These are phyloP conservation scores for Xyrauchen texanus DNA, from an alignment of 2,113 vertebrate genomes.

Conservation along the genomic window DNA sequence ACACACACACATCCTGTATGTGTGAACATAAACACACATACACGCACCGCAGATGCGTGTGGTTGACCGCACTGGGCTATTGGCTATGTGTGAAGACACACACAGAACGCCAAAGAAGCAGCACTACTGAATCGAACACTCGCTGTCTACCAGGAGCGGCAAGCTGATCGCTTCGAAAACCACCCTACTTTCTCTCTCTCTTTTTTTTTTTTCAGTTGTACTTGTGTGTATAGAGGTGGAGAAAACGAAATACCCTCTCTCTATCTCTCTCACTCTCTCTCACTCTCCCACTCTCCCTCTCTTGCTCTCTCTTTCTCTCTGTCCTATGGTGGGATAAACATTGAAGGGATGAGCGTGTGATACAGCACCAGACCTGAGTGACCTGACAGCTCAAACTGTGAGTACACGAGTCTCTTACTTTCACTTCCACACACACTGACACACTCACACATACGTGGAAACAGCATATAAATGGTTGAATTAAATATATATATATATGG, in stretches of 20 bases:
- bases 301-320: background rate
- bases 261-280: slow-evolving; percentile 34
- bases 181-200: slow-evolving; percentile 45
- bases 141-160: slow-evolving; percentile 51
- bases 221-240: slow-evolving; percentile 42
- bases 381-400: slow-evolving; percentile 59
- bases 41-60: slow-evolving; percentile 53
- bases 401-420: slow-evolving; percentile 55
- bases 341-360: slow-evolving; percentile 60
- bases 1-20: slow-evolving; percentile 30
- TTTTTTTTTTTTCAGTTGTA: slow-evolving; percentile 46
- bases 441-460: background rate
- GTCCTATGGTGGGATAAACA: slow-evolving; percentile 59
- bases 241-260: slow-evolving; percentile 35
- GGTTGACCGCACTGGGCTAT: slow-evolving; percentile 55
- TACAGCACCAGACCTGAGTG: slow-evolving; percentile 56
- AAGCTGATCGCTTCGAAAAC: slow-evolving; percentile 44
- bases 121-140: slow-evolving; percentile 47
- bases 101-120: slow-evolving; percentile 48
- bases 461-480: slow-evolving; percentile 8
- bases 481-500: background rate
- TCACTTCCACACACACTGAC: slow-evolving; percentile 35
- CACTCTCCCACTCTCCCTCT: background rate
- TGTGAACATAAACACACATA: slow-evolving; percentile 41
- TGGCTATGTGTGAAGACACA: slow-evolving; percentile 56